Percentiles rank a stretch among this genome's conserved stretches.
phyloP scores from a whole-genome alignment of 1,140 invertebrate genomes.

The Drosophila eugracilis region DNA sequence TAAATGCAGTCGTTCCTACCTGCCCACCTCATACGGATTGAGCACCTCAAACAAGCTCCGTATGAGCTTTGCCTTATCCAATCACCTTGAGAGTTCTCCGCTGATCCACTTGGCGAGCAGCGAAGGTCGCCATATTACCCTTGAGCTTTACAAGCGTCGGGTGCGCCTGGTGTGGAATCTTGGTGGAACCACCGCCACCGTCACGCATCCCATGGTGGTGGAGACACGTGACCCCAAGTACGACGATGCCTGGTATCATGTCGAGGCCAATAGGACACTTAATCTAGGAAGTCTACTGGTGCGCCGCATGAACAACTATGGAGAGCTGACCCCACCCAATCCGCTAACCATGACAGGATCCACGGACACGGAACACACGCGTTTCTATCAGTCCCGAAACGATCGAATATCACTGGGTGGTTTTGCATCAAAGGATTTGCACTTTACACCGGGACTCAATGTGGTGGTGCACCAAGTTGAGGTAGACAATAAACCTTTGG shows the following conservation, averaged over 20 bases:
- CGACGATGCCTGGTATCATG: conserved; percentile 90
- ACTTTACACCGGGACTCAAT: conserved; percentile 86
- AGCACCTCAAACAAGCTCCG: conserved; percentile 90
- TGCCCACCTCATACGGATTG: conserved; percentile 87
- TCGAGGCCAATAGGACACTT: conserved; percentile 88
- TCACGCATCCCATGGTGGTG: conserved; percentile 88
- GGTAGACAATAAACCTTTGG: conserved; percentile 91
- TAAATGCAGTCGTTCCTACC: conserved; percentile 91
- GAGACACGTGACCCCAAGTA: conserved; percentile 87
- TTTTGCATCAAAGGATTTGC: conserved; percentile 83
- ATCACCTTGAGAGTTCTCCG: conserved; percentile 80
- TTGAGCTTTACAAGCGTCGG: conserved; percentile 92
- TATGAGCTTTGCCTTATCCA: conserved; percentile 88
- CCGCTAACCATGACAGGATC: conserved; percentile 59
- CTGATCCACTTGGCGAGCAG: conserved; percentile 85
- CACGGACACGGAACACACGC: conserved; percentile 73
- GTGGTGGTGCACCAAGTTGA: conserved; percentile 92
- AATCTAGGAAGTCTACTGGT: conserved; percentile 77
- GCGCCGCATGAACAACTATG: conserved; percentile 80
- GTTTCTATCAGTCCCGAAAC: conserved; percentile 76
- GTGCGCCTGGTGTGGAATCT: conserved; percentile 92
- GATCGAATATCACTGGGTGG: conserved; percentile 88
- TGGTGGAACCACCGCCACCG: conserved; percentile 88
- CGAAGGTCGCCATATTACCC: conserved; percentile 89
- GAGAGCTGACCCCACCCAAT: conserved; percentile 46